These are phyloP conservation scores for Pantherophis guttatus DNA, from an alignment of 2,113 vertebrate genomes.

Conservation along the genomic window DNA sequence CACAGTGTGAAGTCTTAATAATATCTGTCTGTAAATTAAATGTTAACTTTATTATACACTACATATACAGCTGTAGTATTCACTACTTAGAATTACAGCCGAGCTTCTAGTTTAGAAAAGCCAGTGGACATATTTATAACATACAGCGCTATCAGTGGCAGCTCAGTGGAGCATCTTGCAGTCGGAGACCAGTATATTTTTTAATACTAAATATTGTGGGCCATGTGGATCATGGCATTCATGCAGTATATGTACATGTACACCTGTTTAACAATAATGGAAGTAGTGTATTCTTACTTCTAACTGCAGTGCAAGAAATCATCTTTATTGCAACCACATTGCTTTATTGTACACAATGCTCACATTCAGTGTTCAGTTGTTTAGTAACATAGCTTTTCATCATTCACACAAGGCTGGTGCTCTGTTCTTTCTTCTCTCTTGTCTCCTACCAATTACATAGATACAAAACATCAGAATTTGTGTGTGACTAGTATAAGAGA, in stretches of 20 bases:
- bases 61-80: not conserved
- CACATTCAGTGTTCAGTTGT: not conserved
- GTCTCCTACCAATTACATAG: not conserved
- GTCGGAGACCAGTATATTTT: not conserved
- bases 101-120: not conserved
- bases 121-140: not conserved
- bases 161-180: not conserved
- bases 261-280: not conserved
- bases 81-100: not conserved
- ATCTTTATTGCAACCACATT: not conserved
- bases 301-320: not conserved
- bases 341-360: not conserved
- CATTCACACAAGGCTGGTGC: not conserved
- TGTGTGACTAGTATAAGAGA: not conserved
- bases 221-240: not conserved
- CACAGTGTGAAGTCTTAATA: not conserved
- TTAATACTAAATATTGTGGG: not conserved
- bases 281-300: not conserved
- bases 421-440: not conserved
- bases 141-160: not conserved
- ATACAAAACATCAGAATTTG: not conserved
- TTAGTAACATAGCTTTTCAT: not conserved
- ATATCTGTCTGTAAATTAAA: slow-evolving; percentile 1
- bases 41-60: not conserved
- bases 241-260: not conserved